These are phyloP conservation scores for Pseudochirops cupreus DNA, from an alignment of 2,797 vertebrate species.

Conservation along the genomic window DNA sequence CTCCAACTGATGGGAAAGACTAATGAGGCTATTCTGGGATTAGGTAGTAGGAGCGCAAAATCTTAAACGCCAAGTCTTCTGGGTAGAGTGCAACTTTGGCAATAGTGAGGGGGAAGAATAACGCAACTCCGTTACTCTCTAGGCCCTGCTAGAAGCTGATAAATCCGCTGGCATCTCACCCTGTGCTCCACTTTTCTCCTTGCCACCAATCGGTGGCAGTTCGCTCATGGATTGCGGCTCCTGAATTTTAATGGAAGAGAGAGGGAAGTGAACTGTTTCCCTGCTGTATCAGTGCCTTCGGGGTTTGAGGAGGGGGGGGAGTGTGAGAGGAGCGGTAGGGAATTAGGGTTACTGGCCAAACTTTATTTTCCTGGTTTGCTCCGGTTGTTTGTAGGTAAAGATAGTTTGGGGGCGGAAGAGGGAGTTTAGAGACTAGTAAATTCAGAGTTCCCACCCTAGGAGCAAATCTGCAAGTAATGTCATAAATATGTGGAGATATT, in stretches of 20 bases:
- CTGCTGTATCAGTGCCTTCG: not conserved
- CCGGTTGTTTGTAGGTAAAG: not conserved
- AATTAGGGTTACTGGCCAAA: not conserved
- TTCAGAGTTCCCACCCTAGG: not conserved
- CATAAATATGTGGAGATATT: conserved; percentile 15
- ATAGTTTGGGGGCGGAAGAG: not conserved
- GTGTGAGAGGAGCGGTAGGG: accelerated
- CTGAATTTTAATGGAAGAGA: not conserved
- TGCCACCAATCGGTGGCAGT: not conserved
- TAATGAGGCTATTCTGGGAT: not conserved
- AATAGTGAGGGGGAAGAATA: not conserved
- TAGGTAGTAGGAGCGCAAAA: not conserved
- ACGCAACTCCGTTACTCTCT: not conserved
- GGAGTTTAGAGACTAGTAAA: not conserved
- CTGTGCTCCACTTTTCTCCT: not conserved
- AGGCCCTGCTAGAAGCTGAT: not conserved
- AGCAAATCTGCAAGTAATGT: not conserved
- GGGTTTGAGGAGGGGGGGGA: too few species aligned
- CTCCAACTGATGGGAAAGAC: not conserved
- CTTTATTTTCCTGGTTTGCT: not conserved
- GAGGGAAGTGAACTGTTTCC: not conserved
- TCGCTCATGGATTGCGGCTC: not conserved
- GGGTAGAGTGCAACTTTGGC: not conserved
- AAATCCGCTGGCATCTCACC: not conserved
- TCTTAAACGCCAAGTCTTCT: not conserved